Evolutionary conservation across 1,140 invertebrate genomes (phyloP).

Genomic region (Drosophila tristis): DNA sequence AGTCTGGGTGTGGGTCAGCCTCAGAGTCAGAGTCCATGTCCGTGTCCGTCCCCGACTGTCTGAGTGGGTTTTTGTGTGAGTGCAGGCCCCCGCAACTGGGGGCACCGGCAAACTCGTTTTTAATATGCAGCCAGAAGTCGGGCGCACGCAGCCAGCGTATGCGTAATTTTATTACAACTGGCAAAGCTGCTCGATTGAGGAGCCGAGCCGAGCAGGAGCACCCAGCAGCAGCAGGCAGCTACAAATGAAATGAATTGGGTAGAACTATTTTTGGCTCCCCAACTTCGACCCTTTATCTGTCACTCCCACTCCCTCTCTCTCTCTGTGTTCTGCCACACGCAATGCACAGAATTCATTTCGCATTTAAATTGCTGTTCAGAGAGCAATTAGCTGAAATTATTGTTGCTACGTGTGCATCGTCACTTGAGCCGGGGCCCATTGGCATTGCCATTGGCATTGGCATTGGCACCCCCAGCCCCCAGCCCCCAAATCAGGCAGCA

Average conservation of each 20-base stretch:
- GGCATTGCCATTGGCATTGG: too few species aligned
- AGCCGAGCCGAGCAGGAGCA: too few species aligned
- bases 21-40: not conserved
- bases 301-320: not conserved
- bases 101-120: constrained; percentile 59
- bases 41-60: constrained; percentile 3
- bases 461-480: constrained; percentile 9
- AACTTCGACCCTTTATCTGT: not conserved
- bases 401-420: constrained; percentile 80
- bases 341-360: constrained; percentile 74
- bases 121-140: constrained; percentile 63
- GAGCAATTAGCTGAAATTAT: constrained; percentile 83
- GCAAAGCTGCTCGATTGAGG: constrained; percentile 22
- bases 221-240: constrained; percentile 10
- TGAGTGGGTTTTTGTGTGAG: constrained; percentile 6
- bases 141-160: constrained; percentile 66
- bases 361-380: constrained; percentile 81
- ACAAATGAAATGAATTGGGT: constrained; percentile 47
- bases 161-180: constrained; percentile 78
- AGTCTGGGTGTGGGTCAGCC: constrained; percentile 22
- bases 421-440: constrained; percentile 41
- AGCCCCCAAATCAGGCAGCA: not conserved
- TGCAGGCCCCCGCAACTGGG: not conserved
- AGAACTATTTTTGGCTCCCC: constrained; percentile 48
- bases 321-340: constrained; percentile 20